phyloP scores from a whole-genome alignment of 2,113 vertebrate genomes.

The Austrofundulus limnaeus region DNA sequence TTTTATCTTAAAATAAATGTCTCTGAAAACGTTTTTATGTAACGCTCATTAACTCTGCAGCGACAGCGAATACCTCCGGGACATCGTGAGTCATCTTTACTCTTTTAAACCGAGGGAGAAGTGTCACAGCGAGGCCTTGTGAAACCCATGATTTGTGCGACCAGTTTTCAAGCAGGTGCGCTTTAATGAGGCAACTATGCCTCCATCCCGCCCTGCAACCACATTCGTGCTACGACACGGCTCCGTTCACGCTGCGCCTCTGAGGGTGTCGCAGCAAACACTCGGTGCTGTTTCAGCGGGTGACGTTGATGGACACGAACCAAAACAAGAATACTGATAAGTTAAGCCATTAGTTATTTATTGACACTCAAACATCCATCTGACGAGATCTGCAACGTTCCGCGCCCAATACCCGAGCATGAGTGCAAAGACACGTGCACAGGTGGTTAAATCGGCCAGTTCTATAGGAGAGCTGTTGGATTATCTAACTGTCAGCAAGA shows the following conservation, averaged over 20 bases:
- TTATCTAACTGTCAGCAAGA: slow-evolving; percentile 18
- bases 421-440: background rate
- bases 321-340: background rate
- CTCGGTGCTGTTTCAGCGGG: slow-evolving; percentile 8
- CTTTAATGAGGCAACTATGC: background rate
- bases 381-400: background rate
- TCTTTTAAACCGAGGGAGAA: background rate
- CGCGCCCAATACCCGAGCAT: background rate
- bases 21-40: too few species aligned
- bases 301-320: slow-evolving; percentile 15
- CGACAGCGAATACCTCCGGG: background rate
- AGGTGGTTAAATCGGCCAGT: background rate
- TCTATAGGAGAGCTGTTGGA: background rate
- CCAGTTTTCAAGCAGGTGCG: slow-evolving; percentile 9
- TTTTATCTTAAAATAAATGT: too few species aligned
- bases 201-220: too few species aligned
- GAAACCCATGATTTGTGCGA: background rate
- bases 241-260: background rate
- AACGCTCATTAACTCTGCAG: background rate
- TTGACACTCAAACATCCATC: background rate
- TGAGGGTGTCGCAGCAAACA: background rate
- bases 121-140: background rate
- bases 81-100: background rate
- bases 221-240: background rate
- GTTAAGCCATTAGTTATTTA: background rate